Conservation (phyloP, 2,888 invertebrate genomes). For the Incurvaria masculella region DNA sequence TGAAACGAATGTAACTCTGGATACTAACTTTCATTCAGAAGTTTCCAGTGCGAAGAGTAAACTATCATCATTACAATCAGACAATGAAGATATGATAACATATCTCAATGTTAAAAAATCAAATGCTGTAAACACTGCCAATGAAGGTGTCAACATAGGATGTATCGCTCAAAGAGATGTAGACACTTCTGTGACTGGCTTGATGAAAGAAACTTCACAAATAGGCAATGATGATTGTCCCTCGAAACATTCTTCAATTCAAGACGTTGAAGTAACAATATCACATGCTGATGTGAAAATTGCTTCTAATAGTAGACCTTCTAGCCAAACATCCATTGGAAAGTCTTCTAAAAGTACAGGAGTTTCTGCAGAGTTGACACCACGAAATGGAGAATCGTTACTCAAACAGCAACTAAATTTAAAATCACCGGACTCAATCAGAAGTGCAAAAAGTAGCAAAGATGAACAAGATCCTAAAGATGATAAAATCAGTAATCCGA, state of each 20-base stretch:
- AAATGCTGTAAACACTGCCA: no score
- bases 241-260: no score
- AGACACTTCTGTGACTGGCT: background rate
- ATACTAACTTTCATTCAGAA: background rate
- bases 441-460: no score
- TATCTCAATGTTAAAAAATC: background rate
- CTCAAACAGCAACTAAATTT: background rate
- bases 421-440: no score
- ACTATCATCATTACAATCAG: background rate
- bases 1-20: background rate
- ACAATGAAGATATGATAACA: background rate
- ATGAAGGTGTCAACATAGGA: no score
- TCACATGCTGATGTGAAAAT: no score
- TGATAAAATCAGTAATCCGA: no score
- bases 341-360: background rate
- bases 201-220: no score
- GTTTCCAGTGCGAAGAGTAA: background rate
- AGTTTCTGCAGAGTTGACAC: background rate
- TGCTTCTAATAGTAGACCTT: background rate
- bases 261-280: background rate
- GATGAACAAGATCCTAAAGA: no score
- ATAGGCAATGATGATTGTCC: no score
- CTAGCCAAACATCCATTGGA: background rate
- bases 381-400: background rate
- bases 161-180: no score